Conservation (phyloP, 2,888 invertebrate species). For the Rhorus exstirpatorius region DNA sequence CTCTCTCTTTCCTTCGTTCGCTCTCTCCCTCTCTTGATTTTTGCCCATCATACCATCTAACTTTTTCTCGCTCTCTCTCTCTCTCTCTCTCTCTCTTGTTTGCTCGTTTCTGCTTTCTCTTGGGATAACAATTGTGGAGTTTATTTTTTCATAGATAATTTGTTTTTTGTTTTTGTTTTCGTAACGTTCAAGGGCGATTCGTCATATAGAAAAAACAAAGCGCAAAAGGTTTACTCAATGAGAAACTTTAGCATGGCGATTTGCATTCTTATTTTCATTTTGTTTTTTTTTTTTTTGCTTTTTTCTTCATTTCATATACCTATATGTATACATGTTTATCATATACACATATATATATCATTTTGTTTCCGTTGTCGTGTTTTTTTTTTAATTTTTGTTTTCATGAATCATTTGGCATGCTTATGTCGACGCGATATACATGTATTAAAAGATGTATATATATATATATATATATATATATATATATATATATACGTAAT, state of each 20-base stretch:
- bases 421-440: slow-evolving; percentile 74
- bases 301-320: slow-evolving; percentile 36
- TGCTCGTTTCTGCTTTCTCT: slow-evolving; percentile 70
- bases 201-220: slow-evolving; percentile 80
- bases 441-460: slow-evolving; percentile 73
- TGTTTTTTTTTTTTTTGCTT: slow-evolving; percentile 43
- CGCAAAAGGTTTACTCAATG: slow-evolving; percentile 76
- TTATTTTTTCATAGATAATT: slow-evolving; percentile 61
- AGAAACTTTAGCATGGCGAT: slow-evolving; percentile 67
- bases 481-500: slow-evolving; percentile 71
- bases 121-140: slow-evolving; percentile 76
- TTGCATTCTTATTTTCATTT: slow-evolving; percentile 69
- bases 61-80: slow-evolving; percentile 41
- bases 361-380: slow-evolving; percentile 37
- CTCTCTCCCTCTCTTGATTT: slow-evolving; percentile 37
- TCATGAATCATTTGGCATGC: slow-evolving; percentile 76
- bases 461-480: slow-evolving; percentile 71
- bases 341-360: slow-evolving; percentile 46
- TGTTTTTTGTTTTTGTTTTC: slow-evolving; percentile 35
- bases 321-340: slow-evolving; percentile 38
- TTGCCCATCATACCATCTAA: slow-evolving; percentile 31
- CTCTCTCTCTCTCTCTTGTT: slow-evolving; percentile 12
- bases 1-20: slow-evolving; percentile 17
- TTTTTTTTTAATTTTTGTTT: slow-evolving; percentile 32
- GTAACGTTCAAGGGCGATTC: slow-evolving; percentile 72